Evolutionary conservation across 92 coral and sea anemone genomes (phyloP).

Genomic region (Zoanthus solanderi): DNA sequence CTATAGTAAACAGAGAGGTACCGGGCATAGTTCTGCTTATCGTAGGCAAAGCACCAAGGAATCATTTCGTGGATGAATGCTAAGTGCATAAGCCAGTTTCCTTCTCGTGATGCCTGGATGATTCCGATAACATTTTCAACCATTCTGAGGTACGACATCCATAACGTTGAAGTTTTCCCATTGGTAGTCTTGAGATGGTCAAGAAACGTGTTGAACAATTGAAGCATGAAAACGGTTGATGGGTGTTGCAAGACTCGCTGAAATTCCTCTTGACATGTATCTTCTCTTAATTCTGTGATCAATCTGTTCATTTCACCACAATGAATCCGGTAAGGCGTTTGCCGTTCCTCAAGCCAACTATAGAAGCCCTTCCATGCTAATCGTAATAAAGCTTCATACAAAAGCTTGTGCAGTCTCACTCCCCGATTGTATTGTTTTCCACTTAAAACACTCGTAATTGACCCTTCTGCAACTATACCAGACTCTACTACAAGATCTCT

Average conservation of each 20-base stretch:
- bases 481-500: slow-evolving; percentile 43
- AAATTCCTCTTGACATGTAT: slow-evolving; percentile 30
- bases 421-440: slow-evolving; percentile 40
- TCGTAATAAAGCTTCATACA: slow-evolving; percentile 53
- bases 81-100: slow-evolving; percentile 63
- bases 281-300: slow-evolving; percentile 34
- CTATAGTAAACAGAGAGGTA: too few relatives aligned
- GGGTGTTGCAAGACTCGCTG: background rate
- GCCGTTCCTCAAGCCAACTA: slow-evolving; percentile 40
- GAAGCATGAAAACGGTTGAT: slow-evolving; percentile 37
- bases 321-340: background rate
- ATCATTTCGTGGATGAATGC: background rate
- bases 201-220: slow-evolving; percentile 26
- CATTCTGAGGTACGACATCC: slow-evolving; percentile 46
- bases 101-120: slow-evolving; percentile 57
- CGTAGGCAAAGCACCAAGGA: too few relatives aligned
- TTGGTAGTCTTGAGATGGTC: slow-evolving; percentile 27
- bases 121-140: slow-evolving; percentile 51
- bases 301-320: slow-evolving; percentile 14
- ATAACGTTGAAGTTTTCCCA: slow-evolving; percentile 49
- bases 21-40: too few relatives aligned
- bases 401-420: slow-evolving; percentile 33
- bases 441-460: slow-evolving; percentile 28
- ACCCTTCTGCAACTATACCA: slow-evolving; percentile 45
- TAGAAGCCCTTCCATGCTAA: background rate